Conservation (phyloP, 2,113 vertebrate genomes). For the Oplegnathus fasciatus region DNA sequence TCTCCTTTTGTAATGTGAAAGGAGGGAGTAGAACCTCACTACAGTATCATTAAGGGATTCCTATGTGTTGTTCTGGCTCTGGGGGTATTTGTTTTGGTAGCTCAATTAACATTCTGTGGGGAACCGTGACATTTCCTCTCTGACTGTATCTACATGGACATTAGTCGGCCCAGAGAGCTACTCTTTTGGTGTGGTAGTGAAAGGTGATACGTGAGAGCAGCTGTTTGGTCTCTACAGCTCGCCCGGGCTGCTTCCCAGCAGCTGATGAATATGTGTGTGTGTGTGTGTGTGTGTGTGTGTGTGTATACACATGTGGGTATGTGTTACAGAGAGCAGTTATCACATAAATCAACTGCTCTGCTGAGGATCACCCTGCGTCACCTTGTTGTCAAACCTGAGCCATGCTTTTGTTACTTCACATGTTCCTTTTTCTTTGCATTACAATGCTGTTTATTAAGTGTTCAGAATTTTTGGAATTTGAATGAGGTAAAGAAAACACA, state of each 20-base stretch:
- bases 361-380: background rate
- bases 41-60: constrained; percentile 24
- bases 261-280: constrained; percentile 34
- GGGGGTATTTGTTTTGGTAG: constrained; percentile 47
- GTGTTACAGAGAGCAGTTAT: constrained; percentile 27
- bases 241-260: constrained; percentile 29
- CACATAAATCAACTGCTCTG: constrained; percentile 43
- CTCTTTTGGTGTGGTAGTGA: constrained; percentile 15
- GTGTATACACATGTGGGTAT: constrained; percentile 28
- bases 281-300: constrained; percentile 11
- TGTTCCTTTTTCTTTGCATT: constrained; percentile 10
- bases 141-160: constrained; percentile 42
- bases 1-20: background rate
- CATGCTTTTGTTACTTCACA: constrained; percentile 10
- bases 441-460: background rate
- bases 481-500: constrained; percentile 23
- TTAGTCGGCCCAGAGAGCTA: constrained; percentile 26
- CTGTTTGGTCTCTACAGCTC: constrained; percentile 58
- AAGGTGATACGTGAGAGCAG: constrained; percentile 67
- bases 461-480: background rate
- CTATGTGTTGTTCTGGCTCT: constrained; percentile 39
- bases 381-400: constrained; percentile 1
- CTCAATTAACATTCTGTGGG: constrained; percentile 51
- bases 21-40: background rate
- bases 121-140: constrained; percentile 64